phyloP scores from a whole-genome alignment of 1,140 invertebrate genomes.

The Choristoneura fumiferana region DNA sequence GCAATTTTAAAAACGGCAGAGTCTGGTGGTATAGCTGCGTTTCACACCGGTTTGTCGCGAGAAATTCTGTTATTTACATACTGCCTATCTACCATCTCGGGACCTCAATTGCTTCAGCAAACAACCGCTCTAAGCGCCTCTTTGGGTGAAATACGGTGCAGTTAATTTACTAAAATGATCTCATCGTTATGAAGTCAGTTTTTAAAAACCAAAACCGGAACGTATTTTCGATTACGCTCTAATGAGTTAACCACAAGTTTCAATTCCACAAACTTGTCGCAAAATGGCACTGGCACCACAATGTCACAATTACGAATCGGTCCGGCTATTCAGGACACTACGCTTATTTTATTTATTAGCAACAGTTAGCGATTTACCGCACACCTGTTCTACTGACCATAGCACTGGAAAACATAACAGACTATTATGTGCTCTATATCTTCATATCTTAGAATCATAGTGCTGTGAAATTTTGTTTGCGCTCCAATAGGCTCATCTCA shows the following conservation, averaged over 20 bases:
- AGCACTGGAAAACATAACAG: neutral
- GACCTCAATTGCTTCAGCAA: no score
- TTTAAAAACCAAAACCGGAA: no score
- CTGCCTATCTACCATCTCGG: no score
- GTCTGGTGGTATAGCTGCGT: no score
- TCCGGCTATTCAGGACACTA: conserved; percentile 12
- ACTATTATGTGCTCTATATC: conserved; percentile 17
- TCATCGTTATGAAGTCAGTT: no score
- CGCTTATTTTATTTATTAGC: conserved; percentile 27
- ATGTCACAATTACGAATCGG: conserved; percentile 1
- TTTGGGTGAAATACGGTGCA: no score
- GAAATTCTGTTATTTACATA: no score
- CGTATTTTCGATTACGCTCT: no score
- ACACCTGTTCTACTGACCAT: conserved; percentile 44
- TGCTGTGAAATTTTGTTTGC: conserved; percentile 21
- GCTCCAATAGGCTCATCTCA: conserved; percentile 40
- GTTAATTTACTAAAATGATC: no score
- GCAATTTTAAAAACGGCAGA: no score
- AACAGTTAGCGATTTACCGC: conserved; percentile 43
- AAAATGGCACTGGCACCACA: conserved; percentile 5
- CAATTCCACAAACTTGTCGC: conserved; percentile 7
- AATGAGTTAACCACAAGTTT: neutral
- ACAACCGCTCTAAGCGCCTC: no score
- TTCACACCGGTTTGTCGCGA: no score
- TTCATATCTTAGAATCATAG: conserved; percentile 17